phyloP scores from a whole-genome alignment of 2,113 vertebrate genomes.

The Hystrix brachyura region DNA sequence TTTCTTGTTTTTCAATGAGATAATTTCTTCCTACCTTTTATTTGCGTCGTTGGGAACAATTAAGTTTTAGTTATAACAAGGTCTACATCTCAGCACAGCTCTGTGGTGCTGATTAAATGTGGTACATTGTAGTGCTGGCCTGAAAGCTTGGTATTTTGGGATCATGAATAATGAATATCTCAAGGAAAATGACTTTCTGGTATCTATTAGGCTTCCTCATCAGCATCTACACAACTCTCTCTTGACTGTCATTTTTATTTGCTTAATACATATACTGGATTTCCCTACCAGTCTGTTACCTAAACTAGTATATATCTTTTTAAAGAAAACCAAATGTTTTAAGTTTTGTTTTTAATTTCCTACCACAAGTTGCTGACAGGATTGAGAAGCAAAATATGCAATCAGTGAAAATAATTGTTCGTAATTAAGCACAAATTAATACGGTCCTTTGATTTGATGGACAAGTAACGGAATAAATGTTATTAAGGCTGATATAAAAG shows the following conservation, averaged over 20 bases:
- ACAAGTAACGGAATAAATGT: background rate
- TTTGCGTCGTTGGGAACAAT: background rate
- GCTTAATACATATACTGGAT: background rate
- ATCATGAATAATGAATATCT: background rate
- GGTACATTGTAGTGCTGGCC: background rate
- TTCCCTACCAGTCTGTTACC: background rate
- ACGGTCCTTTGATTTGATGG: background rate
- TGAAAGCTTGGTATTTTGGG: constrained; percentile 33
- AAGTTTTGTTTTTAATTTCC: background rate
- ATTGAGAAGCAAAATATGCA: background rate
- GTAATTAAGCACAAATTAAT: background rate
- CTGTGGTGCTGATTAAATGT: constrained; percentile 26
- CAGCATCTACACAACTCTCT: background rate
- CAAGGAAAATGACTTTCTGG: constrained; percentile 10
- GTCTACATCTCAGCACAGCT: background rate
- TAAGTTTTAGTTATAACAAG: background rate
- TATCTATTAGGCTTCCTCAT: background rate
- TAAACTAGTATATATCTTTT: background rate
- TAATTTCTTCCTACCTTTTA: background rate
- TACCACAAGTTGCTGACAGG: background rate
- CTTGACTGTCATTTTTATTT: background rate
- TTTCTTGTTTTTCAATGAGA: background rate
- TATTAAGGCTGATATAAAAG: background rate
- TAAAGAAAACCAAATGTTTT: background rate
- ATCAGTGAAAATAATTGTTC: background rate